These are phyloP conservation scores for Drosophila quinaria DNA, from an alignment of 2,888 invertebrate species.

Conservation along the genomic window DNA sequence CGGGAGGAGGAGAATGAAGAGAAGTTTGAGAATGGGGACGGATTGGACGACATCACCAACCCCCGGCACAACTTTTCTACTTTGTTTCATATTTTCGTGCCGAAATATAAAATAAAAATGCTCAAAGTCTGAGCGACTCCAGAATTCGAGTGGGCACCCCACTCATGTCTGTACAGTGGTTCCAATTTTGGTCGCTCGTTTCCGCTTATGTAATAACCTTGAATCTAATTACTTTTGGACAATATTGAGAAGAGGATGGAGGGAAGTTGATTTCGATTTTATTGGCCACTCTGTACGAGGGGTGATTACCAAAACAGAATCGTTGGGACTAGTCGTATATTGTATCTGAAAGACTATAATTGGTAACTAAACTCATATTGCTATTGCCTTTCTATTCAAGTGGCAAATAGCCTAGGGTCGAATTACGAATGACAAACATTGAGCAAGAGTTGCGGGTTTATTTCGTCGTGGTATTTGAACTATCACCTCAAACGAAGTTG, in stretches of 20 bases:
- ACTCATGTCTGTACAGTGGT: background rate
- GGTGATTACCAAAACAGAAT: background rate
- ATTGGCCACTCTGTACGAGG: slow-evolving; percentile 20
- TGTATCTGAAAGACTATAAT: slow-evolving; percentile 38
- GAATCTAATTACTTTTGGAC: slow-evolving; percentile 83
- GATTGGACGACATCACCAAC: slow-evolving; percentile 54
- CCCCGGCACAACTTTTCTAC: slow-evolving; percentile 41
- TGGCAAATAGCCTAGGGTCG: background rate
- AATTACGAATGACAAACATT: background rate
- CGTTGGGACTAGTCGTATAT: background rate
- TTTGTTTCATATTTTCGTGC: slow-evolving; percentile 73
- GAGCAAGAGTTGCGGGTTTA: background rate
- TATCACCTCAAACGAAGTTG: background rate
- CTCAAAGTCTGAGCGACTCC: background rate
- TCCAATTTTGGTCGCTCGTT: slow-evolving; percentile 63
- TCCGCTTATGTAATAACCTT: slow-evolving; percentile 78
- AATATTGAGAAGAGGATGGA: slow-evolving; percentile 54
- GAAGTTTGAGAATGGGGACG: slow-evolving; percentile 20
- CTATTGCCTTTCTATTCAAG: slow-evolving; percentile 1
- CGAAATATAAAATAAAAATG: slow-evolving; percentile 69
- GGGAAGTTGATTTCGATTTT: slow-evolving; percentile 40
- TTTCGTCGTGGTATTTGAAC: background rate
- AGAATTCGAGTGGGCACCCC: background rate
- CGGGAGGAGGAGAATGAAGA: background rate
- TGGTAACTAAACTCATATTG: slow-evolving; percentile 20